A percentile compares a stretch with the other conserved stretches of the same genome.
phyloP scores from a whole-genome alignment of 2,888 invertebrate species.

The Drosophila buzzatii region DNA sequence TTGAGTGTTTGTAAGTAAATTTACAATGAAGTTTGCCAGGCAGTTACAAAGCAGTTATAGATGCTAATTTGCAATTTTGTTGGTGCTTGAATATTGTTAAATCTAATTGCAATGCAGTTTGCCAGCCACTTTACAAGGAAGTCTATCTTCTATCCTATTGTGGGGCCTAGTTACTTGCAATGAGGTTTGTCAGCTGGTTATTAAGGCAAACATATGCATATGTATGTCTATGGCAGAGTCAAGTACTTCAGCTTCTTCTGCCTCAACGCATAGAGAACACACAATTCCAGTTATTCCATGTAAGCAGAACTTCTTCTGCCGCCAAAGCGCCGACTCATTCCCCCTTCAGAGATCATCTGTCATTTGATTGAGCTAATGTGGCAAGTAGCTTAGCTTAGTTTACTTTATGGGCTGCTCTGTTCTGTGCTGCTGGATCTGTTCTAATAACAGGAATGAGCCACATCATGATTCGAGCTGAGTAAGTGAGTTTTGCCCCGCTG shows the following conservation, averaged over 20 bases:
- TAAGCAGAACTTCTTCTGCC: not conserved
- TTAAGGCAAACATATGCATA: not conserved
- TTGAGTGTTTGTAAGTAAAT: not conserved
- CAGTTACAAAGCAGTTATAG: too few relatives aligned
- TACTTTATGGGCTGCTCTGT: slow-evolving; percentile 16
- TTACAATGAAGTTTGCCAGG: not conserved
- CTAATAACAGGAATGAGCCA: slow-evolving; percentile 15
- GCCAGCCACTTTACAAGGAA: too few relatives aligned
- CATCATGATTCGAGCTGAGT: slow-evolving; percentile 41
- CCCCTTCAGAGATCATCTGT: slow-evolving; percentile 6
- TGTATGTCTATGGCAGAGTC: not conserved
- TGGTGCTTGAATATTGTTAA: too few relatives aligned
- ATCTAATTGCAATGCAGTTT: too few relatives aligned
- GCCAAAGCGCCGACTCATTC: slow-evolving; percentile 8
- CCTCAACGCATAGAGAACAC: not conserved
- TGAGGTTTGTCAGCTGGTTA: not conserved
- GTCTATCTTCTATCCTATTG: too few relatives aligned
- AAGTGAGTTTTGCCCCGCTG: slow-evolving; percentile 27
- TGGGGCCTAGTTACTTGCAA: not conserved
- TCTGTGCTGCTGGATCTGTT: slow-evolving; percentile 21
- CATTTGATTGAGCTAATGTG: slow-evolving; percentile 41
- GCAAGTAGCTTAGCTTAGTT: slow-evolving; percentile 10
- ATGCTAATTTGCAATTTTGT: too few relatives aligned
- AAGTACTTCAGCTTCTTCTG: not conserved
- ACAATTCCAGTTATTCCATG: not conserved